These are phyloP conservation scores for Myodes glareolus DNA, from an alignment of 2,113 vertebrate genomes.

Conservation along the genomic window DNA sequence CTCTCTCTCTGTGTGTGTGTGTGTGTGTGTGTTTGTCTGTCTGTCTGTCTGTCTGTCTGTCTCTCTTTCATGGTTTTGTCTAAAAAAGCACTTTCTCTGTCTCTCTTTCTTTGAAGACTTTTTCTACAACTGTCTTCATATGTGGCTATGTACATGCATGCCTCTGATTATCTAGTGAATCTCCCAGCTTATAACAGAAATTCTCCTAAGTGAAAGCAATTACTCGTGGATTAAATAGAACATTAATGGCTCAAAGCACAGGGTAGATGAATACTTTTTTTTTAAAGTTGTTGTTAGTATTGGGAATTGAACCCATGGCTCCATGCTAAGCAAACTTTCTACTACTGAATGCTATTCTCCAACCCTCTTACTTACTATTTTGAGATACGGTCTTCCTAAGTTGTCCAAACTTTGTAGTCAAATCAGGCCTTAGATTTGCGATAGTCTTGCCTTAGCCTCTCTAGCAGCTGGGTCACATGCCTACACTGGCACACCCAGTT, in stretches of 20 bases:
- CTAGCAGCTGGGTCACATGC: background rate
- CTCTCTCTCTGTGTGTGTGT: background rate
- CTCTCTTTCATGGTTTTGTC: too few relatives aligned
- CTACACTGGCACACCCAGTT: background rate
- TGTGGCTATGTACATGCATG: background rate
- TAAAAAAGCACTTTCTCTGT: background rate
- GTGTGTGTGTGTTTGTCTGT: background rate
- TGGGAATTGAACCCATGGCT: background rate
- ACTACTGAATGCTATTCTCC: background rate
- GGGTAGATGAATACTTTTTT: background rate
- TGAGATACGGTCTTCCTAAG: background rate
- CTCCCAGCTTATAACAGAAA: slow-evolving; percentile 20
- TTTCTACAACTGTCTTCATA: background rate
- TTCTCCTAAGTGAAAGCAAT: slow-evolving; percentile 38
- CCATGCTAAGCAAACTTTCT: background rate
- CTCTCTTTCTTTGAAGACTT: background rate
- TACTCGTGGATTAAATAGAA: background rate
- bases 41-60: background rate
- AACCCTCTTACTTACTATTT: background rate
- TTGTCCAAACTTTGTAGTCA: background rate
- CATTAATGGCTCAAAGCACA: background rate
- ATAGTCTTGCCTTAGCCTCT: background rate
- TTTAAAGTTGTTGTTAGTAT: background rate
- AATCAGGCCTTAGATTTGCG: background rate
- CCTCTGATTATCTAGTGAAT: slow-evolving; percentile 11